phyloP scores from a whole-genome alignment of 1,140 invertebrate genomes.

The Leptinotarsa texana region DNA sequence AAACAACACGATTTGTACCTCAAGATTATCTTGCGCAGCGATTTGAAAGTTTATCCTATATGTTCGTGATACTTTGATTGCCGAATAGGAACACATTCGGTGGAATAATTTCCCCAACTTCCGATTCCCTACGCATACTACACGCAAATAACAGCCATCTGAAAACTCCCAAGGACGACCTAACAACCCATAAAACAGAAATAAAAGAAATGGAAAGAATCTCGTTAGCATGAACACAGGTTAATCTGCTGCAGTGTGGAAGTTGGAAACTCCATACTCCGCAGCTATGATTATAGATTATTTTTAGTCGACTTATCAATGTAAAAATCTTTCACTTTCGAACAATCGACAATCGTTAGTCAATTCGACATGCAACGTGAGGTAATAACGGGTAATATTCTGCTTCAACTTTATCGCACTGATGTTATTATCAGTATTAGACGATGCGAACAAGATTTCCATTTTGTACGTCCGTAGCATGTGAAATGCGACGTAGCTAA shows the following conservation, averaged over 20 bases:
- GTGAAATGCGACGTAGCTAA: background rate
- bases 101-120: no score
- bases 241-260: conserved; percentile 2
- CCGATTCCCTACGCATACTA: no score
- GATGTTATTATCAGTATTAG: conserved; percentile 6
- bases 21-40: no score
- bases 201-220: background rate
- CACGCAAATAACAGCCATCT: no score
- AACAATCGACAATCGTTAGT: background rate
- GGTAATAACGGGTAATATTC: conserved; percentile 3
- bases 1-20: no score
- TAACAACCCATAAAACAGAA: no score
- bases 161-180: no score
- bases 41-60: no score
- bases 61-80: no score
- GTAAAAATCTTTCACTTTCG: background rate
- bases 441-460: background rate
- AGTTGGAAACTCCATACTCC: background rate
- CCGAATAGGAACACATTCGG: no score
- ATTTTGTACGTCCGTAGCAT: background rate
- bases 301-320: conserved; percentile 6
- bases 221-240: conserved; percentile 2
- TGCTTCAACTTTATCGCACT: background rate
- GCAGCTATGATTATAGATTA: conserved; percentile 2
- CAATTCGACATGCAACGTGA: conserved; percentile 5